Percentiles rank a stretch among this genome's conserved stretches.
Evolutionary conservation across 2,113 vertebrate genomes (phyloP).

Genomic region (Dromaius novaehollandiae): DNA sequence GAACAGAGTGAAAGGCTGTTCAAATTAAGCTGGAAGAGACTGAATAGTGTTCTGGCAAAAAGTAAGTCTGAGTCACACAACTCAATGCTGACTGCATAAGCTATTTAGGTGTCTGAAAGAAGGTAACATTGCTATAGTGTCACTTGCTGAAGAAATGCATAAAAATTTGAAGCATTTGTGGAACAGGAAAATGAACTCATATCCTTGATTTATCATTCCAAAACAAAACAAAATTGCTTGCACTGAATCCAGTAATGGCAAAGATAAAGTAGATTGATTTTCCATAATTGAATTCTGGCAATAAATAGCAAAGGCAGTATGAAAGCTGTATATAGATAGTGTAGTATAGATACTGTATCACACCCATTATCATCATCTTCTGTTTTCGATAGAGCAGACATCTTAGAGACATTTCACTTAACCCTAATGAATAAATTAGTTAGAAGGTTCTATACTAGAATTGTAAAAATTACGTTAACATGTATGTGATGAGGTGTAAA

Average conservation of each 20-base stretch:
- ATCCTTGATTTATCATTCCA: background rate
- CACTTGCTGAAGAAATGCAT: background rate
- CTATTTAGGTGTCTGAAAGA: background rate
- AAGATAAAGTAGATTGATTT: background rate
- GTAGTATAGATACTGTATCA: background rate
- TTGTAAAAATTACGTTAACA: background rate
- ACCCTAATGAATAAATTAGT: background rate
- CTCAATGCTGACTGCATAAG: background rate
- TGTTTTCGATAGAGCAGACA: background rate
- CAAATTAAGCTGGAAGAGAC: background rate
- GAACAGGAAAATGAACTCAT: background rate
- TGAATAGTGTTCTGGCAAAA: background rate
- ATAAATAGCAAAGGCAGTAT: background rate
- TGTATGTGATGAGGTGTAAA: background rate
- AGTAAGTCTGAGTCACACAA: background rate
- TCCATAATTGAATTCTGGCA: background rate
- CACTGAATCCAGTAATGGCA: background rate
- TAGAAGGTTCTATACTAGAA: background rate
- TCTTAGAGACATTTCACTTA: background rate
- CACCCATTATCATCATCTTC: background rate
- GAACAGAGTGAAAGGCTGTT: background rate
- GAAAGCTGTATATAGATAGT: background rate
- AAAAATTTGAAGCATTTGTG: background rate
- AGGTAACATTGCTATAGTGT: background rate
- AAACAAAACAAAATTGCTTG: background rate